Evolutionary conservation across 2,797 vertebrate genomes (phyloP).

Genomic region (Manis pentadactyla): DNA sequence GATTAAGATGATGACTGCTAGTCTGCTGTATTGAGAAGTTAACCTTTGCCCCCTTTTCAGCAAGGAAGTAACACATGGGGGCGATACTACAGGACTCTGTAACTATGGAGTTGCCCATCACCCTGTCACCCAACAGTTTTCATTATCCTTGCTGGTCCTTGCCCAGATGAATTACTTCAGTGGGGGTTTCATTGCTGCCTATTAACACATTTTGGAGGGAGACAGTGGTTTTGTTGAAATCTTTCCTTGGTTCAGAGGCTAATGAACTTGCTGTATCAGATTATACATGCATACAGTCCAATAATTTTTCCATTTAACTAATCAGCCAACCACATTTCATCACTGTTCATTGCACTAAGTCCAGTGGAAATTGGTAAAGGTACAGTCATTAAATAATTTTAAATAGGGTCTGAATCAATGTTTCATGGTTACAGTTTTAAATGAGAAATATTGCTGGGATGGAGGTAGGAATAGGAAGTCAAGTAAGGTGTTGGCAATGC

Average conservation of each 20-base stretch:
- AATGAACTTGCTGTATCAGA: background rate
- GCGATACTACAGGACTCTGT: background rate
- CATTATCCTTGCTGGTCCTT: conserved; percentile 15
- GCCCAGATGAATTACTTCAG: background rate
- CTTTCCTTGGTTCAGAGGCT: conserved; percentile 1
- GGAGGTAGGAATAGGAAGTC: background rate
- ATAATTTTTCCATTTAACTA: background rate
- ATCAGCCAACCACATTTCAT: background rate
- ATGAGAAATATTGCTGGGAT: background rate
- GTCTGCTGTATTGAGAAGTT: background rate
- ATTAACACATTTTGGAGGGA: conserved; percentile 2
- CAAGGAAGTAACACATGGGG: background rate
- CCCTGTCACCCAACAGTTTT: background rate
- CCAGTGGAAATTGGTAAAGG: background rate
- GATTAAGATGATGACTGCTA: background rate
- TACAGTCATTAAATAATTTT: background rate
- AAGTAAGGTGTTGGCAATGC: background rate
- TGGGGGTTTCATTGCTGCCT: background rate
- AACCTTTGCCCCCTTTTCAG: background rate
- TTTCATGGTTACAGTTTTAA: background rate
- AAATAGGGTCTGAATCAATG: background rate
- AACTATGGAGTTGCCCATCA: background rate
- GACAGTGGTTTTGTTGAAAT: background rate
- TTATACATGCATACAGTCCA: background rate
- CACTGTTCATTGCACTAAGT: background rate